Percentiles rank a stretch among this genome's conserved stretches.
Evolutionary conservation across 2,888 invertebrate genomes (phyloP).

Genomic region (Cerastis leucographa): DNA sequence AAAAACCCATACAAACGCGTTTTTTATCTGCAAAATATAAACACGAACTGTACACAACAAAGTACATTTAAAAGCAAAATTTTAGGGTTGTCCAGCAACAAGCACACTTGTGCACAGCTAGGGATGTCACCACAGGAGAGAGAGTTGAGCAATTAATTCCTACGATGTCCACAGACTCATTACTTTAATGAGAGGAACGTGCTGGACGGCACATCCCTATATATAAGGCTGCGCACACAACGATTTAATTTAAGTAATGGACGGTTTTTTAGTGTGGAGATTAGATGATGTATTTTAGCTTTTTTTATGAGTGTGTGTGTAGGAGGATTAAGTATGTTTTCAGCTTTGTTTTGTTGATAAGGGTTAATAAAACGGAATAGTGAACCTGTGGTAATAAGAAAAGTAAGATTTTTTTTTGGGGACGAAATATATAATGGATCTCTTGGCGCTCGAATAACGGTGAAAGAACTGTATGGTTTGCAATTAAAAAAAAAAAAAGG

Average conservation of each 20-base stretch:
- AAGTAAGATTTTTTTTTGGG: background rate
- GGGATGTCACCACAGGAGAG: conserved; percentile 64
- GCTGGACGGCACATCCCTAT: conserved; percentile 71
- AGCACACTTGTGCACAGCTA: conserved; percentile 52
- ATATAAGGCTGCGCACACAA: conserved; percentile 54
- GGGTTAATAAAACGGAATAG: background rate
- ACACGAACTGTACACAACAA: conserved; percentile 44
- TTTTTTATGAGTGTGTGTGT: conserved; percentile 8
- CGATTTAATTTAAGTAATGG: conserved; percentile 54
- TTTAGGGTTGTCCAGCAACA: conserved; percentile 53
- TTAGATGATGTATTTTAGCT: conserved; percentile 37
- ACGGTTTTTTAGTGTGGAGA: conserved; percentile 45
- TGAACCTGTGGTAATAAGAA: background rate
- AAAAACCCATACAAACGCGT: conserved; percentile 36
- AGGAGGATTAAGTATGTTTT: background rate
- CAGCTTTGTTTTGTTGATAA: conserved; percentile 15
- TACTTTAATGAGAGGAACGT: conserved; percentile 83
- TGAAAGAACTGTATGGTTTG: background rate
- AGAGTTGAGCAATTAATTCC: conserved; percentile 80
- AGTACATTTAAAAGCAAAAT: conserved; percentile 63
- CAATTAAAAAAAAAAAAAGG: background rate
- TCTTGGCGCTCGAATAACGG: background rate
- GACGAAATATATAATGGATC: background rate
- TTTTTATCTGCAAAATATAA: conserved; percentile 49
- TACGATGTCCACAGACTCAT: conserved; percentile 79